These are phyloP conservation scores for Podotricha telesiphe DNA, from an alignment of 2,888 invertebrate species.

Conservation along the genomic window DNA sequence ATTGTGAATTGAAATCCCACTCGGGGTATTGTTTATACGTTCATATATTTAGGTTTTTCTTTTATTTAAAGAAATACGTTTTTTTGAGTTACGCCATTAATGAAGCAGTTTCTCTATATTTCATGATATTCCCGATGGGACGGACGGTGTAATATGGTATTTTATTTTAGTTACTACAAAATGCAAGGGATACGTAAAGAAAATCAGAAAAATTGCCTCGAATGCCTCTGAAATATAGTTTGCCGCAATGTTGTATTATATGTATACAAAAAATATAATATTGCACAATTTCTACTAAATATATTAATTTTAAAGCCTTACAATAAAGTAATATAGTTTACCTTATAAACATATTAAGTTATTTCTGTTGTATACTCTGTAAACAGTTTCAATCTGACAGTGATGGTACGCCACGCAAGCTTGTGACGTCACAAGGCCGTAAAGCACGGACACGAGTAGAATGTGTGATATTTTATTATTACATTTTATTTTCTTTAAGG, in stretches of 20 bases:
- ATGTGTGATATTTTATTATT: slow-evolving; percentile 21
- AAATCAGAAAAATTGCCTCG: no score
- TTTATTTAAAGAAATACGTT: no score
- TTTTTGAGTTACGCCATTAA: no score
- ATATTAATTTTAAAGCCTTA: neutral
- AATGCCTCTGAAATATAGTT: no score
- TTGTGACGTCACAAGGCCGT: slow-evolving; percentile 49
- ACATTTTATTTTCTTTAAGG: slow-evolving; percentile 1
- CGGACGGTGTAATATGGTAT: no score
- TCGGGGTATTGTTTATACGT: neutral
- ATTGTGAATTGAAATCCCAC: neutral
- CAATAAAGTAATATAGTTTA: slow-evolving; percentile 4
- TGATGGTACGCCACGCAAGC: slow-evolving; percentile 48
- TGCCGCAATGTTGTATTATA: no score
- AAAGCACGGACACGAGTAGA: slow-evolving; percentile 25
- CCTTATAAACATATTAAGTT: slow-evolving; percentile 16
- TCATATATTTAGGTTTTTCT: no score
- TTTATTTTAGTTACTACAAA: neutral
- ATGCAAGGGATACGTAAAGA: no score
- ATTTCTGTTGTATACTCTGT: slow-evolving; percentile 24
- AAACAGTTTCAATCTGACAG: slow-evolving; percentile 29
- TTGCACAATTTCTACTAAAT: no score
- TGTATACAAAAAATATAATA: no score
- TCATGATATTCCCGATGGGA: no score
- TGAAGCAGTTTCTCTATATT: no score